Evolutionary conservation across 2,113 vertebrate genomes (phyloP).

Genomic region (Fukomys damarensis): DNA sequence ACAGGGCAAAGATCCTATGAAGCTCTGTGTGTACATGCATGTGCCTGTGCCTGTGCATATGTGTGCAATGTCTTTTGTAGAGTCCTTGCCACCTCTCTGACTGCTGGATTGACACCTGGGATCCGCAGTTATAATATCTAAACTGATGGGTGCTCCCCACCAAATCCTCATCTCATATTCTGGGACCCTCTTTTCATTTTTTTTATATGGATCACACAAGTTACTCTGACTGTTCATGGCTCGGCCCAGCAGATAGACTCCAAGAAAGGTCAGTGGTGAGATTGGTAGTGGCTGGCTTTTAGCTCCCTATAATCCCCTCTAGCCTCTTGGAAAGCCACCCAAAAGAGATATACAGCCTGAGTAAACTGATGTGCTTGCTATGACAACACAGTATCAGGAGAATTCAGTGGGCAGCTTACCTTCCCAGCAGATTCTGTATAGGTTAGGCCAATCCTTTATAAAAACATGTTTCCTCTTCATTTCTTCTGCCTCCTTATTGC

Average conservation of each 20-base stretch:
- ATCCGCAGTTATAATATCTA: background rate
- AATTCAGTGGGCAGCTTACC: background rate
- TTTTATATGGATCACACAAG: background rate
- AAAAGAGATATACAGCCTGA: background rate
- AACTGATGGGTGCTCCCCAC: too few relatives aligned
- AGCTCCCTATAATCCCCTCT: background rate
- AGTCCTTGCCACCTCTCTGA: background rate
- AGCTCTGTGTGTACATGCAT: background rate
- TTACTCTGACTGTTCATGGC: background rate
- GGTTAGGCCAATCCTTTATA: background rate
- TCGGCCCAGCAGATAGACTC: background rate
- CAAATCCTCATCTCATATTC: background rate
- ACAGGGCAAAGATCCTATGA: background rate
- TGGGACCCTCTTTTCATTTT: background rate
- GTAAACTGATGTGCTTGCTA: background rate
- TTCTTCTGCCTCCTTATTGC: background rate
- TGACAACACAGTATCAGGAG: background rate
- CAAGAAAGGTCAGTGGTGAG: background rate
- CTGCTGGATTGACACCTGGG: background rate
- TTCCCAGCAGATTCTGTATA: background rate
- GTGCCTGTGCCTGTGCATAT: background rate
- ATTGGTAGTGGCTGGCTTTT: background rate
- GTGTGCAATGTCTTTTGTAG: background rate
- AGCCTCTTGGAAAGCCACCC: background rate
- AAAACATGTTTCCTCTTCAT: background rate